A percentile compares a stretch with the other conserved stretches of the same genome.
Conservation (phyloP, 2,113 vertebrate species). For the Macaca mulatta region DNA sequence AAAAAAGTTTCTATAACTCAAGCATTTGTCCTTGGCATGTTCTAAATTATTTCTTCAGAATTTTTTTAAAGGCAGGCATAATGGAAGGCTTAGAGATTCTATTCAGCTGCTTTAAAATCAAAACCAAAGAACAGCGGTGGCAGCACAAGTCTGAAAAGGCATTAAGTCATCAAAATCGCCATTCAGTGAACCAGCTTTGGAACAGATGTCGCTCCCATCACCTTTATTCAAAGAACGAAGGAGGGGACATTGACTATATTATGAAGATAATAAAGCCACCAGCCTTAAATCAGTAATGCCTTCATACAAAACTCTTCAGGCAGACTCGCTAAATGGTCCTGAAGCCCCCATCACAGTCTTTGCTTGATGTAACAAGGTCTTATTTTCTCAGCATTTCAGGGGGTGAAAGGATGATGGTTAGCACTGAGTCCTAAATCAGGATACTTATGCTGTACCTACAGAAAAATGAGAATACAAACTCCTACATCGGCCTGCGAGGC, state of each 20-base stretch:
- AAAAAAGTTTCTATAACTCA: slow-evolving; percentile 64
- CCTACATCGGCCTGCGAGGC: neutral
- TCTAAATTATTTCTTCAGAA: slow-evolving; percentile 70
- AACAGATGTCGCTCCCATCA: slow-evolving; percentile 67
- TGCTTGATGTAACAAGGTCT: neutral
- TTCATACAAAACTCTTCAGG: neutral
- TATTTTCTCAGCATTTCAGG: neutral
- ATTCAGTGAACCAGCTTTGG: slow-evolving; percentile 70
- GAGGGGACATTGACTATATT: neutral
- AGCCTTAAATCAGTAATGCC: neutral
- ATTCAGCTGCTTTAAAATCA: slow-evolving; percentile 76
- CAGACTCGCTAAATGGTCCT: neutral
- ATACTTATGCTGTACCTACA: neutral
- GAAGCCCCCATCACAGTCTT: neutral
- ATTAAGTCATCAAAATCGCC: slow-evolving; percentile 76
- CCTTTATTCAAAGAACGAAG: slow-evolving; percentile 41
- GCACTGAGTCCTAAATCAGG: neutral
- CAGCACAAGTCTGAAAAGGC: slow-evolving; percentile 74
- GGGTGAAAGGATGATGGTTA: neutral
- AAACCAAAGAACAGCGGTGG: slow-evolving; percentile 68
- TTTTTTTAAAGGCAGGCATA: slow-evolving; percentile 37
- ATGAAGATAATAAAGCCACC: slow-evolving; percentile 18
- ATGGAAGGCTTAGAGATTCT: slow-evolving; percentile 76
- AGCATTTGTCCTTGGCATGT: slow-evolving; percentile 78
- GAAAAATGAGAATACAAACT: neutral